Evolutionary conservation across 1,140 invertebrate species (phyloP), one percentile per base, ranked within the genome.

Genomic region (Sitophilus oryzae): DNA sequence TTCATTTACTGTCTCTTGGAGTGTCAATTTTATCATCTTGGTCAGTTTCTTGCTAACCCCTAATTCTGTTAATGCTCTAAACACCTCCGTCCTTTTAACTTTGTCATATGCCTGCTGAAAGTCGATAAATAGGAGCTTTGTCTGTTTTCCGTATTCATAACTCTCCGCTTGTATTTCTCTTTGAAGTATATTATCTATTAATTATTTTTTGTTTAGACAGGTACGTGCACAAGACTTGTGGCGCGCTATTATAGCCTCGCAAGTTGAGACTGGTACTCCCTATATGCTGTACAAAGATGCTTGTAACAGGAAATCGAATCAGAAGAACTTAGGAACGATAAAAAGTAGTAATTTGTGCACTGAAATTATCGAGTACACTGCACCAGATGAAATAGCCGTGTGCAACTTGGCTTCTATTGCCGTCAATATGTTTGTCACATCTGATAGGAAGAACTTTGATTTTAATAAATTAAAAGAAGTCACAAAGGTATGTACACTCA

Each of bases 271-370:
- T 14, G 97, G 97, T 20, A 95, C 89, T 14, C 96, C 97, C 3
- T 99, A 96, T 69, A 98, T 99, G 91, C 73, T 94, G 0, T 98
- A 96, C 69, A 98, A 98, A 74, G 97, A 99, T 77, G 82, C 92
- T 11, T 98, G 96, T 66, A 99, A 99, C 70, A 75, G 86, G 6
- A 99, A 99, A 76, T 93, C 90, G 44, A 99, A 99, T 73, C 97
- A 99, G 69, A 86, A 99, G 73, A 98, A 99, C 76, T 72, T 99
- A 15, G 97, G 96, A 20, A 99, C 96, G 3, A 98, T 99, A 55
- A 97, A 96, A 74, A 95, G 94, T 71, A 96, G 93, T 57, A 99
- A 99, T 74, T 76, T 99, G 11, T 99, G 96, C 70, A 98, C 96
- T 0, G 97, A 99, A 81, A 93, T 99, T 66, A 82, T 99, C 1